Conservation (phyloP, 2,888 invertebrate species). For the Amphipyra berbera region DNA sequence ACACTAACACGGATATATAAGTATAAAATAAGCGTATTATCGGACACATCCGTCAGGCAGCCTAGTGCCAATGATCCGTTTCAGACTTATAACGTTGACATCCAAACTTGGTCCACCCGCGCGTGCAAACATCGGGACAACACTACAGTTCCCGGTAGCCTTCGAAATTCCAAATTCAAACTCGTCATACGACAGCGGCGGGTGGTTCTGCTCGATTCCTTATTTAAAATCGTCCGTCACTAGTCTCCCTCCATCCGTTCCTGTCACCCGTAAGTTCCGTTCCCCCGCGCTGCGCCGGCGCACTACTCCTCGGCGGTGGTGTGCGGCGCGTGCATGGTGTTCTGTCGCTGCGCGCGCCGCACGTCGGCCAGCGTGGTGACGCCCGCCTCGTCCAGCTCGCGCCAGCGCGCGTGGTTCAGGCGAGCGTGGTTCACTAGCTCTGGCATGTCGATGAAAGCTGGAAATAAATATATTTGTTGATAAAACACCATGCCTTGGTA, state of each 20-base stretch:
- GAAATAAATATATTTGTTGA: slow-evolving; percentile 3
- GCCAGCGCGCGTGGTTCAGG: slow-evolving; percentile 97
- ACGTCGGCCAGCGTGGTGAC: slow-evolving; percentile 93
- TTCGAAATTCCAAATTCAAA: background rate
- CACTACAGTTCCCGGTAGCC: background rate
- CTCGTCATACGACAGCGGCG: slow-evolving; percentile 1
- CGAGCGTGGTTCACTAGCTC: slow-evolving; percentile 96
- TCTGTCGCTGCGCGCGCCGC: slow-evolving; percentile 76
- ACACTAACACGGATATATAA: slow-evolving; percentile 85
- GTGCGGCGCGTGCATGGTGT: slow-evolving; percentile 55
- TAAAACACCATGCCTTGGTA: background rate
- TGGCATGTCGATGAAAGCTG: slow-evolving; percentile 98
- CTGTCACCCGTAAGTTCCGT: background rate
- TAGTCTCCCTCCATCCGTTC: slow-evolving; percentile 5
- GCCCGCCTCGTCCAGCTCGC: slow-evolving; percentile 94
- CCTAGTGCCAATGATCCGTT: slow-evolving; percentile 81
- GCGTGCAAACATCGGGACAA: slow-evolving; percentile 13
- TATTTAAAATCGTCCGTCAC: slow-evolving; percentile 2
- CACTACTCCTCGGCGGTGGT: slow-evolving; percentile 41
- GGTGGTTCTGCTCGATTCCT: slow-evolving; percentile 3
- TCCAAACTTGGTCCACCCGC: slow-evolving; percentile 59
- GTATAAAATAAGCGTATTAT: slow-evolving; percentile 89
- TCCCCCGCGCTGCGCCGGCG: background rate
- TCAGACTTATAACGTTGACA: slow-evolving; percentile 85
- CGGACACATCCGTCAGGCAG: slow-evolving; percentile 84